Conservation (phyloP, 1,140 invertebrate species). For the Megalopta genalis region DNA sequence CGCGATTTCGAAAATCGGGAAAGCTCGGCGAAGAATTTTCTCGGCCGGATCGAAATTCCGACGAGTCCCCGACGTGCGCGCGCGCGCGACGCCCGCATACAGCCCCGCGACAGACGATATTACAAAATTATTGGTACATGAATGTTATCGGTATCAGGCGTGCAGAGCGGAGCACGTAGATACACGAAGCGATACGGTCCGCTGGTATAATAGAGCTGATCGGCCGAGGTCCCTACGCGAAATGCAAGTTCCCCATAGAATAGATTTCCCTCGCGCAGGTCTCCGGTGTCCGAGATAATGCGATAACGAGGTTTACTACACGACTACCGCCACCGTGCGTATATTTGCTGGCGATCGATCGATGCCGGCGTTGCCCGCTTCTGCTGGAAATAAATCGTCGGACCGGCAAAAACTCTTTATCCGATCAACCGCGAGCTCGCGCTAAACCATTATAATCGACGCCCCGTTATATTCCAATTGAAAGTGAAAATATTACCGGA, state of each 20-base stretch:
- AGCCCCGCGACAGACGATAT: slow-evolving; percentile 59
- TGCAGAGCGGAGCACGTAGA: slow-evolving; percentile 69
- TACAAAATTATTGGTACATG: slow-evolving; percentile 73
- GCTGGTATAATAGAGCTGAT: slow-evolving; percentile 65
- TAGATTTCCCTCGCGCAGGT: slow-evolving; percentile 62
- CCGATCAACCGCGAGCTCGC: neutral
- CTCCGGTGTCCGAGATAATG: slow-evolving; percentile 72
- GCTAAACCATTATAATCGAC: neutral
- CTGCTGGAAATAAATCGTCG: slow-evolving; percentile 55
- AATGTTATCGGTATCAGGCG: slow-evolving; percentile 73
- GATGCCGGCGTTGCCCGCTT: slow-evolving; percentile 12
- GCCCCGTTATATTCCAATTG: neutral
- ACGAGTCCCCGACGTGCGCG: slow-evolving; percentile 3
- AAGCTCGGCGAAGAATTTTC: neutral
- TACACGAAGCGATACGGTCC: slow-evolving; percentile 68
- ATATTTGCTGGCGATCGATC: slow-evolving; percentile 58
- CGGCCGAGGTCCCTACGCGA: slow-evolving; percentile 61
- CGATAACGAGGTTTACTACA: slow-evolving; percentile 71
- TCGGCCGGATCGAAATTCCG: neutral
- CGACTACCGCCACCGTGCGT: slow-evolving; percentile 58
- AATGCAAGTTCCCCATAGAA: slow-evolving; percentile 71
- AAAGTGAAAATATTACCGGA: slow-evolving; percentile 3
- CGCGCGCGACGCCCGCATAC: neutral
- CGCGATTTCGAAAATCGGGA: too few species aligned
- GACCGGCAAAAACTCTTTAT: slow-evolving; percentile 35